These are phyloP conservation scores for Hiodon alosoides DNA, from an alignment of 2,113 vertebrate genomes.

Conservation along the genomic window DNA sequence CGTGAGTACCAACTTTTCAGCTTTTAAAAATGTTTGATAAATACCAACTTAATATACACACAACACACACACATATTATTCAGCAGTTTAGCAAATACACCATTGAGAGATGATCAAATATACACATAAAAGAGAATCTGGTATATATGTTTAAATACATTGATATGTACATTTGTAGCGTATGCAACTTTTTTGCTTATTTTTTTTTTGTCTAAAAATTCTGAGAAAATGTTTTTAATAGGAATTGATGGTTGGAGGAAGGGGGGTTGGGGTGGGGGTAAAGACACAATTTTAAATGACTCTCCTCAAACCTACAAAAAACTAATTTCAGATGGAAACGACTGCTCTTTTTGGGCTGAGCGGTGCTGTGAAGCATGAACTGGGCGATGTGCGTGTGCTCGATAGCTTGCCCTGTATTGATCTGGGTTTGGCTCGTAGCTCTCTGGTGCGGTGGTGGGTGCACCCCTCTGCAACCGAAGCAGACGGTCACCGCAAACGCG, in stretches of 20 bases:
- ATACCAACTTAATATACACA: constrained; percentile 30
- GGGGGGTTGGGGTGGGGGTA: constrained; percentile 10
- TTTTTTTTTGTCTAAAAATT: constrained; percentile 39
- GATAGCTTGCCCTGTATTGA: too few species aligned
- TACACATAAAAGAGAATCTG: constrained; percentile 29
- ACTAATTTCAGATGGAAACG: too few species aligned
- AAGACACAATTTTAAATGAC: constrained; percentile 40
- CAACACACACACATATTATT: constrained; percentile 31
- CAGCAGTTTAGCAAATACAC: constrained; percentile 38
- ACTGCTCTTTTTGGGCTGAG: too few species aligned
- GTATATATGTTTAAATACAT: constrained; percentile 29
- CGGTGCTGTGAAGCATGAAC: not conserved
- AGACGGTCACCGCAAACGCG: too few species aligned
- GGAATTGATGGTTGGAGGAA: constrained; percentile 18
- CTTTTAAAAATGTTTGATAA: constrained; percentile 30
- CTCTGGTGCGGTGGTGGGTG: too few species aligned
- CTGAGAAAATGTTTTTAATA: constrained; percentile 32
- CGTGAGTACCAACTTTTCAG: not conserved
- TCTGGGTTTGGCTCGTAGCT: too few species aligned
- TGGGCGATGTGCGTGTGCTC: not conserved
- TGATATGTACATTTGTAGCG: constrained; percentile 20
- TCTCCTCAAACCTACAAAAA: constrained; percentile 6
- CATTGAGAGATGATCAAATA: constrained; percentile 33
- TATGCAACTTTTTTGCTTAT: constrained; percentile 27
- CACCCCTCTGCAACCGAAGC: too few species aligned